A percentile compares a stretch with the other conserved stretches of the same genome.
Evolutionary conservation across 2,888 invertebrate genomes (phyloP).

Genomic region (Reticulitermes lucifugus): DNA sequence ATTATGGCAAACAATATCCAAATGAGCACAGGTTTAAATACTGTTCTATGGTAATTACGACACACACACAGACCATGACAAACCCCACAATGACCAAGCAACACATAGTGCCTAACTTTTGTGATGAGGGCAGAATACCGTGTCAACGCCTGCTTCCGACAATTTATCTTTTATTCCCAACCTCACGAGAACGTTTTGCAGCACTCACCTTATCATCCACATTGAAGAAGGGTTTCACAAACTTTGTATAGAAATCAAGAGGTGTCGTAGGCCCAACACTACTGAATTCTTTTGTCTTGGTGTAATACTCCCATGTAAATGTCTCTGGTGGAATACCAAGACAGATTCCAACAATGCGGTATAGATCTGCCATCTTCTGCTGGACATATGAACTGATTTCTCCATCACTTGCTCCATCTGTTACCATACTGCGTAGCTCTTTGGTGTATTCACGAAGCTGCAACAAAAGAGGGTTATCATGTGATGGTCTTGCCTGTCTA

Average conservation of each 20-base stretch:
- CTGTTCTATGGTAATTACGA: no score
- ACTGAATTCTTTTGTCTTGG: slow-evolving; percentile 81
- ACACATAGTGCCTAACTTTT: no score
- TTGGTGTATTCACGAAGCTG: slow-evolving; percentile 86
- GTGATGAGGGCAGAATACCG: not conserved
- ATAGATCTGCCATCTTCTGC: slow-evolving; percentile 80
- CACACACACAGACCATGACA: no score
- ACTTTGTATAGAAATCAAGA: slow-evolving; percentile 81
- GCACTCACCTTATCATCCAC: slow-evolving; percentile 80
- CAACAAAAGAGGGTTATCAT: slow-evolving; percentile 54
- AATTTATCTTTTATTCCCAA: not conserved
- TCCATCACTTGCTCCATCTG: slow-evolving; percentile 70
- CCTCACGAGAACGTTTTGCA: no score
- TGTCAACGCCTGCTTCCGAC: not conserved
- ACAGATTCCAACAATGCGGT: slow-evolving; percentile 85
- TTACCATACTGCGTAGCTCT: slow-evolving; percentile 74
- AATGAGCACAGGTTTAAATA: no score
- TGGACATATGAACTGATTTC: slow-evolving; percentile 73
- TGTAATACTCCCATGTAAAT: slow-evolving; percentile 88
- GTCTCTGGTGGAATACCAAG: slow-evolving; percentile 83
- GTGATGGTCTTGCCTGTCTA: no score
- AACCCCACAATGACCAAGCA: not conserved
- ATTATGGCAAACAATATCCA: no score
- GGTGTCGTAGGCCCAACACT: slow-evolving; percentile 82
- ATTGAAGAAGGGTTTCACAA: slow-evolving; percentile 82